phyloP scores from a whole-genome alignment of 1,140 invertebrate genomes.

The Chlorops oryzae region DNA sequence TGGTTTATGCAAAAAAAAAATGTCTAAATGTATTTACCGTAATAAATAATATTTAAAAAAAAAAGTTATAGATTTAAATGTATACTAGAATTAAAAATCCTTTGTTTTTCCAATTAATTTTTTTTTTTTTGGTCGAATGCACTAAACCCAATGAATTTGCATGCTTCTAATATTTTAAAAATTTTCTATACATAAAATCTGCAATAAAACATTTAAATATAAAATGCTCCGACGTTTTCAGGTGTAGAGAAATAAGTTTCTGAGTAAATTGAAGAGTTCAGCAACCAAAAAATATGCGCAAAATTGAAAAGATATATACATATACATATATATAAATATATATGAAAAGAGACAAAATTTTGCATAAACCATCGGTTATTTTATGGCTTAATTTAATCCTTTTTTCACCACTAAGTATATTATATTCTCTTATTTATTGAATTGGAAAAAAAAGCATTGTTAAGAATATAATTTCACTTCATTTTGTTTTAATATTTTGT shows the following conservation, averaged over 20 bases:
- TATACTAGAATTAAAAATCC: no score
- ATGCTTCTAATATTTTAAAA: conserved; percentile 42
- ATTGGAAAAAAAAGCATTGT: conserved; percentile 14
- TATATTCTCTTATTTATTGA: conserved; percentile 11
- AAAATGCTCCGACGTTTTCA: no score
- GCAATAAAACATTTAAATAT: conserved; percentile 6
- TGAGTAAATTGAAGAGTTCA: conserved; percentile 44
- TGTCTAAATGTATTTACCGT: conserved; percentile 1
- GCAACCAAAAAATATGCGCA: conserved; percentile 44
- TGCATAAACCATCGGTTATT: conserved; percentile 47
- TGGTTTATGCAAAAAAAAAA: conserved; percentile 17
- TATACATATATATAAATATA: background rate
- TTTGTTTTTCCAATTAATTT: no score
- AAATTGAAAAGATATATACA: conserved; percentile 8
- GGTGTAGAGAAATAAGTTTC: conserved; percentile 24
- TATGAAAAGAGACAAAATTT: conserved; percentile 29
- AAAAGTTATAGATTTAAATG: no score
- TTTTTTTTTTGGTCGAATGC: no score
- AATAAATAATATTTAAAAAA: no score
- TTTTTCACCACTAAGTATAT: conserved; percentile 22
- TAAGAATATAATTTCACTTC: conserved; percentile 24
- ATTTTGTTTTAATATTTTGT: conserved; percentile 19
- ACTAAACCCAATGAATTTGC: no score
- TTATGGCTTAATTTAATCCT: conserved; percentile 29
- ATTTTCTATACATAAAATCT: conserved; percentile 11